Evolutionary conservation across 2,888 invertebrate species (phyloP), one percentile per base, ranked within the genome.

Genomic region (Chaitophorus viminalis): DNA sequence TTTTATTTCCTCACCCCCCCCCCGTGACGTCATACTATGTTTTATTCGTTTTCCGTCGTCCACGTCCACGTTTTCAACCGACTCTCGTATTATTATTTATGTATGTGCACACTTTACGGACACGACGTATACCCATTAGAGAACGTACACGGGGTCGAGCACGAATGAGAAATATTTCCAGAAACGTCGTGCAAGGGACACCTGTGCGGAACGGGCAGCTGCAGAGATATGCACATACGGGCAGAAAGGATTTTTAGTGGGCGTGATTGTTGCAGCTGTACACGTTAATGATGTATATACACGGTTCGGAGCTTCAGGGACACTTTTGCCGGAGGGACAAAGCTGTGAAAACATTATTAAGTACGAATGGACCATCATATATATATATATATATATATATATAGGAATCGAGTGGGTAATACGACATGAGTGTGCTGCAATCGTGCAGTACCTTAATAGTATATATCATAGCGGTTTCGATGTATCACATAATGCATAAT

Each of bases 281-380:
- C 70, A 52, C 31, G 14, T 46, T 82, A 82, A 82, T 72, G 82
- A 82, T 82, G 82, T 70, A 72, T 39, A 11, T 14, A 46, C 14
- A 14, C n/a, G 70, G 82, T 46, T 52, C 31, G 31, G 25, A 82
- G 52, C 60, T 70, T 33, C 52, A 21, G 31, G 39, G 68, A 81
- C 81, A 68, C 36, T 81, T 68, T 81, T 81, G 39, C 29, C 18
- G 31, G 17, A 29, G 39, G 29, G 31, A 82, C 46, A 82, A 82
- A 31, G 82, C 70, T 29, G 46, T 70, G 68, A 82, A 60, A 70
- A 79, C n/a, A 54, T 31, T 78, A 78, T 33, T 36, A 33, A 33
- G 54, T 78, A 78, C 54, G 54, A 60, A 14, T 25, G 54, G 46
- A 78, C 54, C 78, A 33, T n/a, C n/a, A n/a, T n/a, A n/a, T n/a